Evolutionary conservation across 2,113 vertebrate genomes (phyloP).

Genomic region (Platichthys stellatus): DNA sequence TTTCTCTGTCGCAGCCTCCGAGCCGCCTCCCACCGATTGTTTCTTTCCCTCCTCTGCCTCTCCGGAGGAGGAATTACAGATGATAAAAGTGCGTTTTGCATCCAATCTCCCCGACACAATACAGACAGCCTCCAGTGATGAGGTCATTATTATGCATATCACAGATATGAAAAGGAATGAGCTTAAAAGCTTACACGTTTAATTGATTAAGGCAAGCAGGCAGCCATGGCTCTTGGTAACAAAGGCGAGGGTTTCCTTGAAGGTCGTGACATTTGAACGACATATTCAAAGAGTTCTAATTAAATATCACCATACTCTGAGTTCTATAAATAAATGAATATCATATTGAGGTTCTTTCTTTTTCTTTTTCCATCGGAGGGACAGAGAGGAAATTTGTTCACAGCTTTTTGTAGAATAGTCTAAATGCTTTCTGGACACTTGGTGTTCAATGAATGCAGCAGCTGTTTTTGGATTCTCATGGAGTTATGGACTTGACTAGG

Average conservation of each 20-base stretch:
- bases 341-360: neutral
- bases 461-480: neutral
- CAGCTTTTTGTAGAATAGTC: neutral
- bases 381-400: neutral
- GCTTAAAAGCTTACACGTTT: conserved; percentile 67
- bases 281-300: conserved; percentile 48
- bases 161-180: conserved; percentile 62
- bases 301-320: conserved; percentile 37
- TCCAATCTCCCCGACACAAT: conserved; percentile 47
- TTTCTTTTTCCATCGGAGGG: neutral
- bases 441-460: neutral
- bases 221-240: conserved; percentile 26
- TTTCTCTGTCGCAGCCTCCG: conserved; percentile 29
- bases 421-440: conserved; percentile 4
- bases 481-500: too few relatives aligned
- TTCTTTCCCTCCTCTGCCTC: neutral
- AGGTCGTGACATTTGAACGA: conserved; percentile 61
- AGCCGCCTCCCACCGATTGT: neutral
- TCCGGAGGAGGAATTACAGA: conserved; percentile 45
- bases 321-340: conserved; percentile 29
- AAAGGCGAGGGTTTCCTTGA: conserved; percentile 33
- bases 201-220: conserved; percentile 68
- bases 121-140: conserved; percentile 53
- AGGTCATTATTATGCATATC: conserved; percentile 68
- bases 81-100: conserved; percentile 54